Conservation (phyloP, 2,888 invertebrate species). For the Lasioglossum morio region DNA sequence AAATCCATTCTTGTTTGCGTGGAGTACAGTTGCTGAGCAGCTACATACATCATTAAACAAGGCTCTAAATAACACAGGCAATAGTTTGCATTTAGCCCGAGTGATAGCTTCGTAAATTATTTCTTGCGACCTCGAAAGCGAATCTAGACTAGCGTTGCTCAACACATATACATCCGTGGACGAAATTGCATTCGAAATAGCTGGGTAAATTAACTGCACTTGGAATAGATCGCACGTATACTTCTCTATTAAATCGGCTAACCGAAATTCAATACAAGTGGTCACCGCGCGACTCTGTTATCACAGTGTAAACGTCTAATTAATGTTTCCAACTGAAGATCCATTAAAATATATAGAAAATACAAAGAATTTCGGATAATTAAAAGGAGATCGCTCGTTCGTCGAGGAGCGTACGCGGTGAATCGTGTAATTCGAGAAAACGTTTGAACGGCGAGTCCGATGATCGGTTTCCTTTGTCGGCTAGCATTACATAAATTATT, state of each 20-base stretch:
- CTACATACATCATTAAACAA: slow-evolving; percentile 12
- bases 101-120: slow-evolving; percentile 37
- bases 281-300: background rate
- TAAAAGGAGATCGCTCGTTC: too few species aligned
- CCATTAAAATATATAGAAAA: too few species aligned
- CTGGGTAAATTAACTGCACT: slow-evolving; percentile 6
- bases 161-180: slow-evolving; percentile 2
- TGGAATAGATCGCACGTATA: slow-evolving; percentile 5
- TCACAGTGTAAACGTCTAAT: too few species aligned
- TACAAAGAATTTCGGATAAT: too few species aligned
- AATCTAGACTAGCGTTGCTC: slow-evolving; percentile 9
- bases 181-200: slow-evolving; percentile 16
- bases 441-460: background rate
- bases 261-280: background rate
- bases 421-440: too few species aligned
- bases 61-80: slow-evolving; percentile 1
- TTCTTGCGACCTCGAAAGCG: slow-evolving; percentile 26
- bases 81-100: slow-evolving; percentile 25
- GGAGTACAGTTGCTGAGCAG: background rate
- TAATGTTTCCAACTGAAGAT: too few species aligned
- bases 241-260: background rate
- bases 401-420: too few species aligned
- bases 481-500: slow-evolving; percentile 23
- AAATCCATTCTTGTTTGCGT: background rate
- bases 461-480: slow-evolving; percentile 7